Evolutionary conservation across 2,797 vertebrate species (phyloP).

Genomic region (Carduelis carduelis): DNA sequence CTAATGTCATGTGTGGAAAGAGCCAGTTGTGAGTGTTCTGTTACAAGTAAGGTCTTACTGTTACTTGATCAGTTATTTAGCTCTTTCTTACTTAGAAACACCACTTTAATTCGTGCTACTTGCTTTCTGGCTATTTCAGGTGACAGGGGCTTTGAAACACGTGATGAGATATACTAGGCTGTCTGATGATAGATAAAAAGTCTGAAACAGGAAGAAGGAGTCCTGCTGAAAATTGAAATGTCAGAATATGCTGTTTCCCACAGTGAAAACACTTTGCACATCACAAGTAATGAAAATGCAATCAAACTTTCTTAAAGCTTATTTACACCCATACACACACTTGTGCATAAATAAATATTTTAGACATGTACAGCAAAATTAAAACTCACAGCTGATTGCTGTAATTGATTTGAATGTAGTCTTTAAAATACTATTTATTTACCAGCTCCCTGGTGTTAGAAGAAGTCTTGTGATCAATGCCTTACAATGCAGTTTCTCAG

Average conservation of each 20-base stretch:
- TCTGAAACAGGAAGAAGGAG: neutral
- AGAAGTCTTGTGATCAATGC: neutral
- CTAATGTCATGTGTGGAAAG: neutral
- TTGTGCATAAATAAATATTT: neutral
- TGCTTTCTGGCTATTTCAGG: neutral
- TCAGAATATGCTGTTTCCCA: neutral
- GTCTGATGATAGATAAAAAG: neutral
- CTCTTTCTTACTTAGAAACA: neutral
- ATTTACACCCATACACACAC: neutral
- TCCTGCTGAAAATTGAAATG: neutral
- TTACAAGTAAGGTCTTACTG: neutral
- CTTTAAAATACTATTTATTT: neutral
- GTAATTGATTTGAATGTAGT: neutral
- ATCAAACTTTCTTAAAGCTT: neutral
- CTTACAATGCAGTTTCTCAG: neutral
- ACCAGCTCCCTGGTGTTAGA: neutral
- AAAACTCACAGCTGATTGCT: neutral
- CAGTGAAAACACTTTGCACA: neutral
- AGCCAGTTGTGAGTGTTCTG: neutral
- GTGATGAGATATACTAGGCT: neutral
- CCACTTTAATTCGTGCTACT: neutral
- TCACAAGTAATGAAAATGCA: neutral
- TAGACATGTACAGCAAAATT: neutral
- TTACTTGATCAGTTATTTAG: neutral
- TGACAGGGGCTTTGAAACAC: neutral